Conservation (phyloP, 2,797 vertebrate species). For the Tamandua tetradactyla region DNA sequence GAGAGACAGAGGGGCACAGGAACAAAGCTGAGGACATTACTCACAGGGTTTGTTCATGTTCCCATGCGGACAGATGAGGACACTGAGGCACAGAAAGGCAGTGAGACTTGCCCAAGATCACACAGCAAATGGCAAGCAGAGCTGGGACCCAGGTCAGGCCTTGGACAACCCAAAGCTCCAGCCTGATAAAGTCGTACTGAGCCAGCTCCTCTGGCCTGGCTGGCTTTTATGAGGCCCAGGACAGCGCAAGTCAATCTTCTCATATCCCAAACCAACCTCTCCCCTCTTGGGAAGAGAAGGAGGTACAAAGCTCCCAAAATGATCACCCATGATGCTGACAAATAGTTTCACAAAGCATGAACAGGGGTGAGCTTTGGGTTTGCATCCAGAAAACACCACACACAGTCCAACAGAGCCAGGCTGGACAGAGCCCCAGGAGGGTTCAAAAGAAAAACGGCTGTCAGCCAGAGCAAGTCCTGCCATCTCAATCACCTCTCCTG, state of each 20-base stretch:
- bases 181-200: background rate
- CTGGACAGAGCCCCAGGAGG: background rate
- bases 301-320: background rate
- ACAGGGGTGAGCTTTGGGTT: background rate
- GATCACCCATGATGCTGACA: background rate
- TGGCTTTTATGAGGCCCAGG: constrained; percentile 43
- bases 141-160: background rate
- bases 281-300: constrained; percentile 21
- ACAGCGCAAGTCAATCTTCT: background rate
- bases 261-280: constrained; percentile 37
- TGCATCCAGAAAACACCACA: constrained; percentile 28
- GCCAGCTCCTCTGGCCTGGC: background rate
- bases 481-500: rapidly evolving
- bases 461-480: background rate
- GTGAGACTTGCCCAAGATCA: background rate
- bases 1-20: background rate
- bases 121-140: background rate
- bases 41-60: background rate
- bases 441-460: constrained; percentile 49
- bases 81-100: background rate
- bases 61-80: background rate
- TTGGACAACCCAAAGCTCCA: rapidly evolving
- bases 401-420: background rate
- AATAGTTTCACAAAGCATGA: background rate
- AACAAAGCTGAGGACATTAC: rapidly evolving